Evolutionary conservation across 2,888 invertebrate genomes (phyloP), one percentile per base, ranked within the genome.

Genomic region (Nasonovia ribisnigri): DNA sequence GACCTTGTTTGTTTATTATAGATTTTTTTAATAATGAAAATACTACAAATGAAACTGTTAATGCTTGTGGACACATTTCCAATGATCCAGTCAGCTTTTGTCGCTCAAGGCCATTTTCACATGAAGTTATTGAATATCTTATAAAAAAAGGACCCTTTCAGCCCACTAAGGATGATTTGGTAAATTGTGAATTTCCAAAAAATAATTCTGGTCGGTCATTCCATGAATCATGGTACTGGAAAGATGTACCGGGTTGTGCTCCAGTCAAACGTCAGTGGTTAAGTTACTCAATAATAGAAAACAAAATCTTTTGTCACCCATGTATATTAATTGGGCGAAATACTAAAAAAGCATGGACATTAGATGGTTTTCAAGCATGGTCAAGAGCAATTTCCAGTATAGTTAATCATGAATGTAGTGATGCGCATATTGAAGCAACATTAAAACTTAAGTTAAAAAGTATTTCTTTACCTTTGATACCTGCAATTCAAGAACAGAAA

Each of bases 171-270:
- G 43, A 43, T 84, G 84, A 84, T 43, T 43, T 43, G 43, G 26
- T 43, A 24, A 84, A 43, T 43, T 43, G 26, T 8, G 43, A 84
- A 43, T 84, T 84, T 84, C 84, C 84, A 84, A 84, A 84, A 84
- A 26, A 84, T 84, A 84, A 84, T 43, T 84, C 43, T 84, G 84
- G 84, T 43, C 43, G 84, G 84, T 43, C 24, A 43, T 84, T 84
- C 43, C 84, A 84, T 26, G 43, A 46, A 84, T 84, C 84, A 84
- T 84, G 84, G 84, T 84, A 84, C 43, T 84, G 84, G 84, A 84
- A 84, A 84, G 43, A 43, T 43, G 43, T 84, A 43, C 84, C 84
- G 4, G 84, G 84, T 43, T 43, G 43, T 43, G 43, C 8, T 43
- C 43, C 43, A 43, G 84, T 84, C 43, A 84, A 43, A 84, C 43